A percentile compares a stretch with the other conserved stretches of the same genome.
Evolutionary conservation across 2,113 vertebrate genomes (phyloP).

Genomic region (Stomatorhinus ivindoensis): DNA sequence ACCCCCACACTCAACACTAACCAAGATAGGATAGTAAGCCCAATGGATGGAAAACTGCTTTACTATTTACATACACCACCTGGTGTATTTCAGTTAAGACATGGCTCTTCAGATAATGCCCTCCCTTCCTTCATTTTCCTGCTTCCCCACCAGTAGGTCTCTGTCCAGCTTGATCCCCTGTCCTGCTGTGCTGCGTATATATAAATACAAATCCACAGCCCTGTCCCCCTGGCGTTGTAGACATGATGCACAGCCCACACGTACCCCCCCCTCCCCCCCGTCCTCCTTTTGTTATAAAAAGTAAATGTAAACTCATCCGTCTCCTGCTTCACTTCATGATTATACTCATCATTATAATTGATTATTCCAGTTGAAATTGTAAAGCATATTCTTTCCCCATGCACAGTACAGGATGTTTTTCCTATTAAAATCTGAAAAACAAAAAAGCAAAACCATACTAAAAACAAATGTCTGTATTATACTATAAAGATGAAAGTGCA

Average conservation of each 20-base stretch:
- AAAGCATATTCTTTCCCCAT: slow-evolving; percentile 59
- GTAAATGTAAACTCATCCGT: slow-evolving; percentile 16
- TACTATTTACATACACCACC: background rate
- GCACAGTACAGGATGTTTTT: slow-evolving; percentile 64
- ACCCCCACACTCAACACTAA: background rate
- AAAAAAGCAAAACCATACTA: slow-evolving; percentile 35
- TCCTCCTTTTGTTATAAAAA: slow-evolving; percentile 7
- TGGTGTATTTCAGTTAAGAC: background rate
- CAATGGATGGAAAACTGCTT: background rate
- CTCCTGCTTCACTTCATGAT: slow-evolving; percentile 28
- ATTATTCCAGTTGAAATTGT: slow-evolving; percentile 65
- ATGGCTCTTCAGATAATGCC: background rate
- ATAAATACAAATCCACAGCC: background rate
- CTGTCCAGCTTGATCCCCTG: background rate
- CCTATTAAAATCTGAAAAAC: slow-evolving; percentile 21
- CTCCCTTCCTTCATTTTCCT: background rate
- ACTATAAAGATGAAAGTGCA: slow-evolving; percentile 70
- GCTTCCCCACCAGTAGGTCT: background rate
- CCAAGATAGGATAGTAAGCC: background rate
- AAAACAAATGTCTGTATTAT: slow-evolving; percentile 65
- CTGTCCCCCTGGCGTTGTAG: background rate
- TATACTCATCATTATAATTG: slow-evolving; percentile 45
- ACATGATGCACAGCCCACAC: background rate
- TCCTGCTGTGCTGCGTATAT: background rate
- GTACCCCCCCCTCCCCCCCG: background rate